Evolutionary conservation across 2,888 invertebrate species (phyloP).

Genomic region (Luperina testacea): DNA sequence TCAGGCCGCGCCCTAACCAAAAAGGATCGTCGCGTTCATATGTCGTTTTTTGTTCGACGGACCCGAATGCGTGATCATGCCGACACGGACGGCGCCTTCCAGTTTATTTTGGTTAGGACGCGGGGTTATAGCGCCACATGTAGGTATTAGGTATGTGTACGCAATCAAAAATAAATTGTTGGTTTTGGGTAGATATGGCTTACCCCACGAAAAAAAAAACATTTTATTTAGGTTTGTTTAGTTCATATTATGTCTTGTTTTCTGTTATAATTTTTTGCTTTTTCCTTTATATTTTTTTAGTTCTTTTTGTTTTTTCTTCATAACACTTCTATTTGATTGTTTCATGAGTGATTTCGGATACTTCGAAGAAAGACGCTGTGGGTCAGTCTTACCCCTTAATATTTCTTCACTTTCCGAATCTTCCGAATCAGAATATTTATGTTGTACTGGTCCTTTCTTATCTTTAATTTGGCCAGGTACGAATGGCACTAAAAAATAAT

Average conservation of each 20-base stretch:
- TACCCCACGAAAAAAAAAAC: not conserved
- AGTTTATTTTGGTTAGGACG: not conserved
- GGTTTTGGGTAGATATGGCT: not conserved
- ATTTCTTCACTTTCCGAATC: not conserved
- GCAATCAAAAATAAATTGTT: not conserved
- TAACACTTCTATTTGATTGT: not conserved
- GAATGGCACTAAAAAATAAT: slow-evolving; percentile 51
- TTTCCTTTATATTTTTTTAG: not conserved
- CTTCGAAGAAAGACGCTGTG: not conserved
- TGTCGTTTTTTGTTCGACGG: not conserved
- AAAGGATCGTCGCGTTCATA: not conserved
- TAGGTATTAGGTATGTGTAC: not conserved
- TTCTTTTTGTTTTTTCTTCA: not conserved
- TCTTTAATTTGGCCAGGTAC: slow-evolving; percentile 20
- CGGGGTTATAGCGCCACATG: not conserved
- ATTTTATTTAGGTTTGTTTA: not conserved
- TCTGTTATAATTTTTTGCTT: slow-evolving; percentile 12
- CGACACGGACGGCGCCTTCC: not conserved
- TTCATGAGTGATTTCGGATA: not conserved
- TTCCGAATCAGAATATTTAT: not conserved
- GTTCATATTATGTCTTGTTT: not conserved
- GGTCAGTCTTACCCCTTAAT: not conserved
- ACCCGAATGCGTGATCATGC: not conserved
- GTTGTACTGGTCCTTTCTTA: no score
- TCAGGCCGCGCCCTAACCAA: not conserved